Evolutionary conservation across 2,113 vertebrate genomes (phyloP).

Genomic region (Xenotilapia flavipinnis): DNA sequence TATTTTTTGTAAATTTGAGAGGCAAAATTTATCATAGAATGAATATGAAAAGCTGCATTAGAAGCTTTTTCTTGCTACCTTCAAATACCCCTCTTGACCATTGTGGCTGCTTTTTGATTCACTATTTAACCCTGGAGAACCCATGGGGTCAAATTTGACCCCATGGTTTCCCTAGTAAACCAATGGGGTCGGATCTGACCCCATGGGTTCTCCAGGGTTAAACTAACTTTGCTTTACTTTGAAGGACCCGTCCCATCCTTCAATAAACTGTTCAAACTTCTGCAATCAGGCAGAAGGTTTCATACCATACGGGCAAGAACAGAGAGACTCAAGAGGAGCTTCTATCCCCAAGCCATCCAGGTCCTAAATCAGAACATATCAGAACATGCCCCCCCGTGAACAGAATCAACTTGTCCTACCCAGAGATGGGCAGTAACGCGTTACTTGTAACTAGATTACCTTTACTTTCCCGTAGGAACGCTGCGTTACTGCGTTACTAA

Average conservation of each 20-base stretch:
- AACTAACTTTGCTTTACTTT: background rate
- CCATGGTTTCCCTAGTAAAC: no score
- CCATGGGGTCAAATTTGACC: no score
- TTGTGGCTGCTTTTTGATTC: background rate
- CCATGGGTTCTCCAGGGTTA: background rate
- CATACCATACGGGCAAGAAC: background rate
- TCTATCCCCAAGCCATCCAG: background rate
- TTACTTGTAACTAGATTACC: no score
- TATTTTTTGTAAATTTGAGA: background rate
- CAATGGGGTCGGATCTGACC: no score
- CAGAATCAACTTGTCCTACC: background rate
- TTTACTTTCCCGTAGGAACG: no score
- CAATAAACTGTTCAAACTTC: background rate
- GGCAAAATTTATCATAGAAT: background rate
- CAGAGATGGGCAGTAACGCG: no score
- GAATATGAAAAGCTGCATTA: background rate
- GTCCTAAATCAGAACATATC: background rate
- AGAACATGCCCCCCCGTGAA: background rate
- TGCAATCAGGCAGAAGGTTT: background rate
- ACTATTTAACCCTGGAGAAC: background rate
- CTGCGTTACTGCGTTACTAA: no score
- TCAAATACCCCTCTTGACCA: background rate
- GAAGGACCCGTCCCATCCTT: background rate
- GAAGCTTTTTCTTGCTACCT: background rate
- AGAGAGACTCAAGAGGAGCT: background rate